Base-by-base conservation (phyloP, 2,113 vertebrate species). In the Lethenteron camtschaticum region DNA sequence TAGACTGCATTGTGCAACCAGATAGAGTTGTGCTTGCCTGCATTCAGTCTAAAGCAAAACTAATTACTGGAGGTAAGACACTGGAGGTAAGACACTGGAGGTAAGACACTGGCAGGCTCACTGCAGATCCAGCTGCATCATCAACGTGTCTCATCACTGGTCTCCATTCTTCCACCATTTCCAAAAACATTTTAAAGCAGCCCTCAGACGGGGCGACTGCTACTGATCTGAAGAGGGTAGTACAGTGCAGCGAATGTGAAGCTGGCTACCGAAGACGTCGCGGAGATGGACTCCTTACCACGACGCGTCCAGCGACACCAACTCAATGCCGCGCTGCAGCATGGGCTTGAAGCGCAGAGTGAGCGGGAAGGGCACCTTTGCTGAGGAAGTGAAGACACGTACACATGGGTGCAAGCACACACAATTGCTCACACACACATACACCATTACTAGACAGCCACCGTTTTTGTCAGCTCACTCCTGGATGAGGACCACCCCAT, bases 321-420 rank as follows among this genome's bases (percentile, higher is more conserved):
- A 79, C 70, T 86, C 83, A 14, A 87, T 83, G 2, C 85, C 85
- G 69, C 85, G 73, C 77, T 87, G 85, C 18, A 87, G 73, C 85
- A 87, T 87, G 4, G 85, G 85, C 73, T 86, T 87, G 75, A 85
- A 87, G 73, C 85, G 78, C 72, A 86, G 77, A 0, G 85, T 85
- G 72, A 84, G 72, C 2, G 81, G 83, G 69, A 84, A 85, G 1
- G 83, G 78, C 11, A 83, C 83, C 76, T 85, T 84, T 2, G 85
- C 85, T 87, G 73, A 60, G 68, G 55, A 66, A n/a, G 24, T 66
- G 63, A 66, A 9, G 4, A 63, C 59, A 63, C 59, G 16, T 18
- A 63, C 59, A 63, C 59, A 63, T 18, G 16, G 13, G 16, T 18
- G 16, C 59, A 63, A 13, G 16, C 59, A 63, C 59, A 63, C 7